Evolutionary conservation across 1,140 invertebrate genomes (phyloP).

Genomic region (Bombus terrestris): DNA sequence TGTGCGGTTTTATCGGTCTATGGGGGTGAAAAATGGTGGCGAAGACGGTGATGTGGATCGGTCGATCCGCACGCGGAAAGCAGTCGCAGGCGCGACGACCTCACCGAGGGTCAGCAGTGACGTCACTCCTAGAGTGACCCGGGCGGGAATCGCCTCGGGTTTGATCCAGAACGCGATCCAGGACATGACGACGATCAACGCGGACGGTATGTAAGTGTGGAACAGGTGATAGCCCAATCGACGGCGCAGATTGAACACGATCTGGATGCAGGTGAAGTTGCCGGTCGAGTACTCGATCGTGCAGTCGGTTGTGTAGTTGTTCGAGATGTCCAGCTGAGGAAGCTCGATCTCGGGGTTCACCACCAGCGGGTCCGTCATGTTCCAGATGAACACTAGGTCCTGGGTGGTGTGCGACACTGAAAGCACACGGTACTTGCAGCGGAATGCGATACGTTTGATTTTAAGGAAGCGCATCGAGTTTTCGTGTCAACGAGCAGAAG

Average conservation of each 20-base stretch:
- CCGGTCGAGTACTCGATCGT: constrained; percentile 95
- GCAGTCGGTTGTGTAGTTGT: constrained; percentile 94
- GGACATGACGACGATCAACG: constrained; percentile 95
- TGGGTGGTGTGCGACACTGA: constrained; percentile 93
- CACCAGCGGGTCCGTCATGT: constrained; percentile 92
- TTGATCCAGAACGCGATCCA: constrained; percentile 98
- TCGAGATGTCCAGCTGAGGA: constrained; percentile 93
- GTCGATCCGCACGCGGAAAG: not conserved
- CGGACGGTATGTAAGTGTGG: constrained; percentile 95
- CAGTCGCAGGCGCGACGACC: constrained; percentile 14
- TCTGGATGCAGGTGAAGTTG: constrained; percentile 94
- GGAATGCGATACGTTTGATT: not conserved
- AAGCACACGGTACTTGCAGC: constrained; percentile 50
- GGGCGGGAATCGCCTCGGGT: constrained; percentile 93
- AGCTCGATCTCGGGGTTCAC: constrained; percentile 94
- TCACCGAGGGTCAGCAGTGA: constrained; percentile 91
- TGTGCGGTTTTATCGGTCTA: not conserved
- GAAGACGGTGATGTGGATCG: not conserved
- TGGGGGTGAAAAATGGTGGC: not conserved
- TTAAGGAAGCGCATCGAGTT: not conserved
- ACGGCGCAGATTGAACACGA: constrained; percentile 91
- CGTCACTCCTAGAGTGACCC: constrained; percentile 91
- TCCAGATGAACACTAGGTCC: constrained; percentile 94
- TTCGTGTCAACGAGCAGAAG: not conserved
- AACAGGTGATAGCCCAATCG: constrained; percentile 94